Percentiles rank a stretch among this genome's conserved stretches.
Evolutionary conservation across 2,113 vertebrate genomes (phyloP).

Genomic region (Phyllostomus hastatus): DNA sequence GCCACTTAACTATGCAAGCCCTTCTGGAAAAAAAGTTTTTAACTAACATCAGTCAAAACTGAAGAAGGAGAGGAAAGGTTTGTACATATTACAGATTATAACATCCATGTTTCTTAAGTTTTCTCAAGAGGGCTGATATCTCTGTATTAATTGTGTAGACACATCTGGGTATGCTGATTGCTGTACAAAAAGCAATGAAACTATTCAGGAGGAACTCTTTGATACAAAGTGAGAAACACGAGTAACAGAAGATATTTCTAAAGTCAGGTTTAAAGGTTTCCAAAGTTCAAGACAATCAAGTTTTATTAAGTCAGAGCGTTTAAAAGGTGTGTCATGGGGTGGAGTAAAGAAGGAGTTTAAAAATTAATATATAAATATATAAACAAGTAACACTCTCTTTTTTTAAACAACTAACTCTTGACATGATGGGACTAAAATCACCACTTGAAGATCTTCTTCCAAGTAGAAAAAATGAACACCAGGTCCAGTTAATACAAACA

Average conservation of each 20-base stretch:
- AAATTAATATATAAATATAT: neutral
- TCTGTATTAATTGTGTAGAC: neutral
- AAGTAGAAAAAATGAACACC: neutral
- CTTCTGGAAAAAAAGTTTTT: constrained; percentile 3
- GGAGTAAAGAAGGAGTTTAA: constrained; percentile 45
- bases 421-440: neutral
- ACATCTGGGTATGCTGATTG: neutral
- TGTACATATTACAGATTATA: neutral
- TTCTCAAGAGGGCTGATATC: neutral
- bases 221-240: neutral
- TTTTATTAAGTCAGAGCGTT: constrained; percentile 48
- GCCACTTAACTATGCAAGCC: neutral
- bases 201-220: neutral
- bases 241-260: constrained; percentile 30
- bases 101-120: neutral
- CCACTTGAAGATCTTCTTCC: neutral
- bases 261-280: constrained; percentile 44
- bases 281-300: constrained; percentile 61
- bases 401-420: neutral
- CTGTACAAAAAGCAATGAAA: constrained; percentile 8
- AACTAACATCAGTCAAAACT: neutral
- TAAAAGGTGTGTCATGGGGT: constrained; percentile 62
- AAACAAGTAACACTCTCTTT: neutral
- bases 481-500: neutral
- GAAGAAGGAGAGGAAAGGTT: neutral